phyloP scores from a whole-genome alignment of 2,113 vertebrate genomes.

The Lepus timidus region DNA sequence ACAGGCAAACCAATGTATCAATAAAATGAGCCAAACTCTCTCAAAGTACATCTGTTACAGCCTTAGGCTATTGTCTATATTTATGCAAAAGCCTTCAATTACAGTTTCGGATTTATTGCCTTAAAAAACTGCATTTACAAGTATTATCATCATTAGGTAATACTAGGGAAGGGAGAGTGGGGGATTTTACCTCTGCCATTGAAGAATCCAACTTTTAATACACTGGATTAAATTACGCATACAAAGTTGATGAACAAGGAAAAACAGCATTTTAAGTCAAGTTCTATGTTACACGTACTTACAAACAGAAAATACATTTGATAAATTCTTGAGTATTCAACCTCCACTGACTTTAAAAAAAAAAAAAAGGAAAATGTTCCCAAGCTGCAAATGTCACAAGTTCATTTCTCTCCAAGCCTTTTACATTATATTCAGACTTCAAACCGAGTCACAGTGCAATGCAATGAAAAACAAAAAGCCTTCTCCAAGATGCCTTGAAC shows the following conservation, averaged over 20 bases:
- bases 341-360: not conserved
- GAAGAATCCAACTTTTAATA: constrained; percentile 71
- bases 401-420: constrained; percentile 53
- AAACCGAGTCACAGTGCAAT: constrained; percentile 47
- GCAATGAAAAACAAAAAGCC: not conserved
- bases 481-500: not conserved
- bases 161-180: not conserved
- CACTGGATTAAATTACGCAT: constrained; percentile 64
- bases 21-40: constrained; percentile 83
- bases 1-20: constrained; percentile 87
- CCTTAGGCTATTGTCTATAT: constrained; percentile 83
- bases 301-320: constrained; percentile 68
- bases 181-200: not conserved
- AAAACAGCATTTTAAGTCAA: constrained; percentile 10
- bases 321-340: constrained; percentile 32
- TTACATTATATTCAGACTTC: constrained; percentile 41
- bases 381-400: constrained; percentile 48
- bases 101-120: constrained; percentile 33
- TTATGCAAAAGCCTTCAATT: constrained; percentile 70
- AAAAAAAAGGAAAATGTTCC: not conserved
- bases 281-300: constrained; percentile 67
- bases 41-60: constrained; percentile 79
- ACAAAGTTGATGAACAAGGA: constrained; percentile 56
- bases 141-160: constrained; percentile 35
- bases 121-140: constrained; percentile 29